Evolutionary conservation across 2,888 invertebrate genomes (phyloP).

Genomic region (Eilema depressum): DNA sequence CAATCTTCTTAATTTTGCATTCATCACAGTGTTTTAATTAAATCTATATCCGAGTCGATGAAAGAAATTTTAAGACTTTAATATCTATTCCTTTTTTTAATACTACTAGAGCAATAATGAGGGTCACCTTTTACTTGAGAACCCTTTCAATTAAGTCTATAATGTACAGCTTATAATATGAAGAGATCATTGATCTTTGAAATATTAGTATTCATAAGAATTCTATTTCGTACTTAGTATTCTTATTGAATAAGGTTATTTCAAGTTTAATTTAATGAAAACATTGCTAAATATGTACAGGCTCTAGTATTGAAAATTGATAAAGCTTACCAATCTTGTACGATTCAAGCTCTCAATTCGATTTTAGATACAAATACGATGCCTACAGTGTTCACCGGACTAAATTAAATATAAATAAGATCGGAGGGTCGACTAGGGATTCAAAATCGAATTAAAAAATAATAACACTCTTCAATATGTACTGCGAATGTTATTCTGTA

Average conservation of each 20-base stretch:
- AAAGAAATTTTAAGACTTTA: not conserved
- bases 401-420: constrained; percentile 78
- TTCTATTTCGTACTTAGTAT: not conserved
- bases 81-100: not conserved
- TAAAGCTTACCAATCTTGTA: constrained; percentile 35
- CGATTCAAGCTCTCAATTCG: constrained; percentile 36
- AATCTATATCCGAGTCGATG: not conserved
- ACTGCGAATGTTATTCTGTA: constrained; percentile 48
- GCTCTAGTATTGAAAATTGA: not conserved
- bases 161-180: no score
- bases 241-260: not conserved
- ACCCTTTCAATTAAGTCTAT: not conserved
- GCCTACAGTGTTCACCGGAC: constrained; percentile 55
- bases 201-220: no score
- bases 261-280: not conserved
- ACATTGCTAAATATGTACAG: not conserved
- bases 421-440: constrained; percentile 61
- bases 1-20: no score
- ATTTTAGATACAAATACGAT: constrained; percentile 49
- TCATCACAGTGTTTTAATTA: no score
- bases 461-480: constrained; percentile 59
- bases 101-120: not conserved
- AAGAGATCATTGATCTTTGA: no score
- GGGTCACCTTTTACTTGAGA: not conserved
- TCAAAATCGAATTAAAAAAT: constrained; percentile 73